Evolutionary conservation across 2,888 invertebrate species (phyloP).

Genomic region (Hypselothyrea guttata): DNA sequence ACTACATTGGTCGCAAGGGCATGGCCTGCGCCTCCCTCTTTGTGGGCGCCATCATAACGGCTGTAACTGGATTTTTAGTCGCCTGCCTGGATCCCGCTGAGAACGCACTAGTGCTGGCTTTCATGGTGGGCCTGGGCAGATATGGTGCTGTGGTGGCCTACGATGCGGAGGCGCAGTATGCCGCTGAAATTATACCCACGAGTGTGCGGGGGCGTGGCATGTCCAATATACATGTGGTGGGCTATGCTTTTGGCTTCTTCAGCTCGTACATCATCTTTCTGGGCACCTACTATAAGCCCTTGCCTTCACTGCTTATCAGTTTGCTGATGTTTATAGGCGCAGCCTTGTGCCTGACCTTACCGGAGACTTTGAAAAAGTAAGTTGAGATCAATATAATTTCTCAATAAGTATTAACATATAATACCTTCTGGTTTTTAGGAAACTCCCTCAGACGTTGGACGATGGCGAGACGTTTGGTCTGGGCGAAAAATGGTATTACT

Average conservation of each 20-base stretch:
- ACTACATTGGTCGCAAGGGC: conserved; percentile 83
- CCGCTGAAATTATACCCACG: conserved; percentile 86
- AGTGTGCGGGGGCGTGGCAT: conserved; percentile 85
- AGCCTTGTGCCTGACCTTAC: conserved; percentile 84
- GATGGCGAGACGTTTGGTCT: conserved; percentile 85
- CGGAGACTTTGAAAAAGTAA: conserved; percentile 84
- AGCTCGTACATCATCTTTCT: conserved; percentile 84
- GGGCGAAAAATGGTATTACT: conserved; percentile 83
- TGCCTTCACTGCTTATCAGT: conserved; percentile 84
- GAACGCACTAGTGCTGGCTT: conserved; percentile 80
- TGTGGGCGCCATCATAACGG: conserved; percentile 83
- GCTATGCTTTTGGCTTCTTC: conserved; percentile 84
- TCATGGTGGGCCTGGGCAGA: conserved; percentile 83
- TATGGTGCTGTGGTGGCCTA: conserved; percentile 85
- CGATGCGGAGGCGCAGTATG: conserved; percentile 86
- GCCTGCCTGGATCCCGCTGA: conserved; percentile 71
- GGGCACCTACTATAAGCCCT: conserved; percentile 81
- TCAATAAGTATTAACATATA: not conserved
- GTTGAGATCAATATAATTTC: not conserved
- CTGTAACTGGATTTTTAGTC: conserved; percentile 82
- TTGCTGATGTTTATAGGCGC: conserved; percentile 83
- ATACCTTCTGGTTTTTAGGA: conserved; percentile 55
- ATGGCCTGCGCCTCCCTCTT: conserved; percentile 84
- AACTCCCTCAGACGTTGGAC: conserved; percentile 84
- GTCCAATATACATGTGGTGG: conserved; percentile 85